Base-by-base conservation (phyloP, 2,888 invertebrate genomes). In the Drosophila kanekoi region DNA sequence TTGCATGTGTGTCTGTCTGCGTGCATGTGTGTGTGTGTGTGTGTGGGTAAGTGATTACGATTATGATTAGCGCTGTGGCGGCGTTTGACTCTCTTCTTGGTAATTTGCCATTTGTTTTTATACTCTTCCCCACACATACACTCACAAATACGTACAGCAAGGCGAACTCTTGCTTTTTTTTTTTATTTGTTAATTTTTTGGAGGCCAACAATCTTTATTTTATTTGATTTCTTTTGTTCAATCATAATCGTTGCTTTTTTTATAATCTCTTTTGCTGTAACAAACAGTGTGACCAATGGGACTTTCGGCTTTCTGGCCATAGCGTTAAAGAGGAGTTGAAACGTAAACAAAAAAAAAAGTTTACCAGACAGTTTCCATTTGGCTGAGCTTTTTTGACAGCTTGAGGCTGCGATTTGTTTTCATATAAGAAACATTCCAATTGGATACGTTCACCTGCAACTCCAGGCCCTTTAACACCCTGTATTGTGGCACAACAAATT, bases 161-260 rank as follows among this genome's bases (percentile, higher is more conserved):
- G 11, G 11, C 38, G 45, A 47, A 54, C 43, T 58, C 35, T 53
- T 38, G 37, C 32, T 37, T 23, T 80, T 38, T 16, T 28, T 18
- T 23, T 11, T 49, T 56, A 23, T 10, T 40, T 32, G 40, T 14
- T 43, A 28, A 23, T 41, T 58, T 58, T 45, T 62, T 63, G 56
- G 58, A 77, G 86, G 80, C 72, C 82, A 82, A 62, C 40, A 68
- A 66, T 76, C 65, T 62, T 53, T 74, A 44, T 53, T 60, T 48
- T 44, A 35, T 51, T 38, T 16, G 28, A 59, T 54, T 63, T 56
- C 5, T n/a, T 23, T 20, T 44, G 44, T 47, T 83, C 65, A 78
- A 83, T 72, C 72, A 71, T 53, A 85, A 67, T 54, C 70, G 62
- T 54, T 82, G 64, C 79, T 81, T 79, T 54, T 64, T 71, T 58